Percentiles rank a stretch among this genome's conserved stretches.
Evolutionary conservation across 2,888 invertebrate genomes (phyloP).

Genomic region (Linnaemya tessellans): DNA sequence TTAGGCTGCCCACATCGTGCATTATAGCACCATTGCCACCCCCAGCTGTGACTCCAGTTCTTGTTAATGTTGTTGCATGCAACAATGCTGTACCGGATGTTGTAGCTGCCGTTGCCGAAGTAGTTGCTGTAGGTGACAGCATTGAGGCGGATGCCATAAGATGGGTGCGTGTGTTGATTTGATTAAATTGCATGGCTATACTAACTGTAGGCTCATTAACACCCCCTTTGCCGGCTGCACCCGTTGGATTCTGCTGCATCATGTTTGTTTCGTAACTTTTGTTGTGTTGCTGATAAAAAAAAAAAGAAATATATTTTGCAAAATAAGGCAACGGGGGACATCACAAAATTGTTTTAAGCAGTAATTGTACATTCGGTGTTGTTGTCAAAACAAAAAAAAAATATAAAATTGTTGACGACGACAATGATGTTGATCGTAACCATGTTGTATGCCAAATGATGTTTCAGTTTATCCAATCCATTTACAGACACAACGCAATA

Average conservation of each 20-base stretch:
- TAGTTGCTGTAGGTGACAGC: slow-evolving; percentile 77
- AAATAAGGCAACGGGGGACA: slow-evolving; percentile 29
- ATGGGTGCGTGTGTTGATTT: slow-evolving; percentile 81
- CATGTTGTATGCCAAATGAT: slow-evolving; percentile 43
- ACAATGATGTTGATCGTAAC: slow-evolving; percentile 34
- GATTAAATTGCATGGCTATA: slow-evolving; percentile 81
- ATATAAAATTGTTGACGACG: background rate
- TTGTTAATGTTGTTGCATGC: slow-evolving; percentile 75
- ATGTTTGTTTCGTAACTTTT: slow-evolving; percentile 67
- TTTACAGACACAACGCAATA: slow-evolving; percentile 37
- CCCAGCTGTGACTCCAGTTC: slow-evolving; percentile 72
- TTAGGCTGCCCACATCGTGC: slow-evolving; percentile 75
- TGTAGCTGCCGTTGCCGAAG: slow-evolving; percentile 75
- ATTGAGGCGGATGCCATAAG: slow-evolving; percentile 78
- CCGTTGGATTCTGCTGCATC: slow-evolving; percentile 66
- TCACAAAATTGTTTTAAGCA: slow-evolving; percentile 41
- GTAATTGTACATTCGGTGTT: slow-evolving; percentile 45
- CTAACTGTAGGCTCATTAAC: slow-evolving; percentile 71
- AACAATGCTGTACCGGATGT: slow-evolving; percentile 76
- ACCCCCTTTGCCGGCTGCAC: slow-evolving; percentile 8
- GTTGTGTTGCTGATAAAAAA: slow-evolving; percentile 68
- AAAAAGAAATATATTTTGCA: slow-evolving; percentile 1
- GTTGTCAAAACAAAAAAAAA: slow-evolving; percentile 1
- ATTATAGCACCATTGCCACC: slow-evolving; percentile 55
- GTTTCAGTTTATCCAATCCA: slow-evolving; percentile 40